These are phyloP conservation scores for Gymnothorax reevesii DNA, from an alignment of 2,797 vertebrate species.

Conservation along the genomic window DNA sequence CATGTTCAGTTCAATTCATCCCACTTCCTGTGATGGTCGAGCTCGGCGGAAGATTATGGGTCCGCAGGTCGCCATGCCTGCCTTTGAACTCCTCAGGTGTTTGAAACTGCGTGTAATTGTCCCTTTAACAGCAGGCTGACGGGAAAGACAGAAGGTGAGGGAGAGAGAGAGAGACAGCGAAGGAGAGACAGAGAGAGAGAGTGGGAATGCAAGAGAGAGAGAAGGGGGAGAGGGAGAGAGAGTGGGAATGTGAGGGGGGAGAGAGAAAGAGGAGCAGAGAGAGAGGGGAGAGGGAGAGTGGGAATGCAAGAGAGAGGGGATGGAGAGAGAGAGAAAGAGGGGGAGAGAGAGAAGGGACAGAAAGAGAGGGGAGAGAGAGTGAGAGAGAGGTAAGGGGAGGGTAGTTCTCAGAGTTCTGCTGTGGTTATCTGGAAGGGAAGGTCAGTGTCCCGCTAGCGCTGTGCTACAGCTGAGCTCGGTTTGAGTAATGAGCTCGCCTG, in stretches of 20 bases:
- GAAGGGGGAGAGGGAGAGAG: too few relatives aligned
- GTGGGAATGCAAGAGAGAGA: too few relatives aligned
- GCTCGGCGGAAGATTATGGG: not conserved
- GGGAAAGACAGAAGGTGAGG: not conserved
- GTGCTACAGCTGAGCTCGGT: not conserved
- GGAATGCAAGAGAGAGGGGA: too few relatives aligned
- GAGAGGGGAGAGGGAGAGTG: too few relatives aligned
- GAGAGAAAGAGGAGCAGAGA: not conserved
- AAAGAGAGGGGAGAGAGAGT: not conserved
- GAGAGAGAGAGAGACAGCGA: not conserved
- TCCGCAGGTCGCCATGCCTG: not conserved
- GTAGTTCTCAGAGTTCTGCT: not conserved
- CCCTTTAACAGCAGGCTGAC: not conserved
- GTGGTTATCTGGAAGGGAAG: too few relatives aligned
- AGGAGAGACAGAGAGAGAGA: not conserved
- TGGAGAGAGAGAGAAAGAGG: not conserved
- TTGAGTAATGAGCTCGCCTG: not conserved
- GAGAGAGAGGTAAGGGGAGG: not conserved
- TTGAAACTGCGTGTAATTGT: not conserved
- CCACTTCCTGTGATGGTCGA: not conserved
- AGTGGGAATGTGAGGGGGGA: not conserved
- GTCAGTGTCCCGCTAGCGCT: too few relatives aligned
- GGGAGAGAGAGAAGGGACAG: not conserved
- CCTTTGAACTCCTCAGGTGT: slow-evolving; percentile 5
- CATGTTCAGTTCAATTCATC: not conserved